Conservation (phyloP, 2,797 vertebrate species). For the Fundulus diaphanus region DNA sequence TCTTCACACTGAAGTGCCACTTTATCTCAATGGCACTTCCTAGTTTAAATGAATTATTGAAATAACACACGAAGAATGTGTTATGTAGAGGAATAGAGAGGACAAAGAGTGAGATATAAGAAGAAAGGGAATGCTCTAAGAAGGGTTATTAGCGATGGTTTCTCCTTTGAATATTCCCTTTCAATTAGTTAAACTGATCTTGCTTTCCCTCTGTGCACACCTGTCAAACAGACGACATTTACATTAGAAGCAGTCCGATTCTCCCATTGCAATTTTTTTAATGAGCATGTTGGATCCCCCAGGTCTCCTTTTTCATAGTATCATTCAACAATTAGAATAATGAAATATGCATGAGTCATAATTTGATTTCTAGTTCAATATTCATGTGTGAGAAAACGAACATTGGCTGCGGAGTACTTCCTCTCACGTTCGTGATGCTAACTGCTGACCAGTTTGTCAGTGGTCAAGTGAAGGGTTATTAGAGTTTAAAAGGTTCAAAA, state of each 20-base stretch:
- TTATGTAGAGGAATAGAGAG: constrained; percentile 20
- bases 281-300: constrained; percentile 67
- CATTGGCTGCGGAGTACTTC: constrained; percentile 11
- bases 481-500: constrained; percentile 56
- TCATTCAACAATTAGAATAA: constrained; percentile 65
- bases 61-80: constrained; percentile 37
- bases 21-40: constrained; percentile 45
- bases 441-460: constrained; percentile 17
- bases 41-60: constrained; percentile 47
- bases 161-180: constrained; percentile 63
- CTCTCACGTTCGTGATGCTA: constrained; percentile 5
- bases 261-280: constrained; percentile 71
- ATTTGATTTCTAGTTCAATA: constrained; percentile 65
- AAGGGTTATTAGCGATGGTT: constrained; percentile 31
- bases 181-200: constrained; percentile 66
- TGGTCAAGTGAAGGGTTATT: constrained; percentile 35
- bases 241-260: constrained; percentile 69
- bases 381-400: constrained; percentile 44
- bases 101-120: constrained; percentile 15
- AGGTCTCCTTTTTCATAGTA: constrained; percentile 58
- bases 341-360: constrained; percentile 71
- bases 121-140: constrained; percentile 39
- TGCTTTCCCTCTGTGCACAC: constrained; percentile 52
- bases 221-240: constrained; percentile 75
- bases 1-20: constrained; percentile 13